Evolutionary conservation across 2,888 invertebrate species (phyloP).

Genomic region (Habrosyne pyritoides): DNA sequence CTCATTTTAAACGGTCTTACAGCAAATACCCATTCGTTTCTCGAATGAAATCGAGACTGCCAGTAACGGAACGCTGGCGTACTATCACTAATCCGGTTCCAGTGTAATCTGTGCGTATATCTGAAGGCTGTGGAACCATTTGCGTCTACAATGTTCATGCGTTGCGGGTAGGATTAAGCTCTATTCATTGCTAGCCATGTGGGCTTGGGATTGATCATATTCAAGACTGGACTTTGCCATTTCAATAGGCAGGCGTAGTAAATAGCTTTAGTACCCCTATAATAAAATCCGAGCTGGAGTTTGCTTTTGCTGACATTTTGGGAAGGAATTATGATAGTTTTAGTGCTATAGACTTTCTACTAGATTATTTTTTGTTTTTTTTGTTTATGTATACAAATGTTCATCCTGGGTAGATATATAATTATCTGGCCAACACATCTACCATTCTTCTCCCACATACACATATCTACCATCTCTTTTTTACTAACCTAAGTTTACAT

Average conservation of each 20-base stretch:
- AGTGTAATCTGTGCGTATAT: slow-evolving; percentile 38
- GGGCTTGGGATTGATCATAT: slow-evolving; percentile 10
- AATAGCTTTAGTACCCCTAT: not conserved
- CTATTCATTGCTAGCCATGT: slow-evolving; percentile 28
- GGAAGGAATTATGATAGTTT: too few species aligned
- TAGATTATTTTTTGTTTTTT: too few species aligned
- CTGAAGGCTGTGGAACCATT: slow-evolving; percentile 21
- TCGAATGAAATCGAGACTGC: not conserved
- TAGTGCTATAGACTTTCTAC: too few species aligned
- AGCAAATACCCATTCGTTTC: not conserved
- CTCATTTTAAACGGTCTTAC: not conserved
- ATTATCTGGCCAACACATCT: too few species aligned
- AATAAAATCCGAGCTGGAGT: too few species aligned
- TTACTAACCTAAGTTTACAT: too few species aligned
- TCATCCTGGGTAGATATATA: too few species aligned
- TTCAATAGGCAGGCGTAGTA: not conserved
- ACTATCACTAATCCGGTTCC: slow-evolving; percentile 30
- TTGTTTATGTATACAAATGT: too few species aligned
- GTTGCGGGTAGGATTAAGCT: slow-evolving; percentile 25
- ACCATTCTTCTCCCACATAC: too few species aligned
- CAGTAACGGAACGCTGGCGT: not conserved
- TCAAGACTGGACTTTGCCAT: not conserved
- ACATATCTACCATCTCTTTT: too few species aligned
- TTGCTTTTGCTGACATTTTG: too few species aligned
- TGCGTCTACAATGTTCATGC: slow-evolving; percentile 18